Conservation (phyloP, 2,797 vertebrate genomes). For the Lepidocolaptes lacrymiger region DNA sequence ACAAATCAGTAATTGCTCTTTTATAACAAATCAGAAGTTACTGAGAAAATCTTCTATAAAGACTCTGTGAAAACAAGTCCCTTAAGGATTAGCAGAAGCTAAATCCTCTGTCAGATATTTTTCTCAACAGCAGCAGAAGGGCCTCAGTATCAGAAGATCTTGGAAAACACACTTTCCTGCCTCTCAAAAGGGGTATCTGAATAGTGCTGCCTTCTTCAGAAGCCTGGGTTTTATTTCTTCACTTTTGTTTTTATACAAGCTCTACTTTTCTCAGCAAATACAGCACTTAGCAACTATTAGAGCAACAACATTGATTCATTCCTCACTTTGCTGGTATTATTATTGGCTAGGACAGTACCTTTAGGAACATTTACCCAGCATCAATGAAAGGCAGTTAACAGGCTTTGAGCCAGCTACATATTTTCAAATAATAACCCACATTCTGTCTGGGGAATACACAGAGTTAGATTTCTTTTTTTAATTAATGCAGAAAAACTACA, state of each 20-base stretch:
- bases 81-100: conserved; percentile 75
- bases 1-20: conserved; percentile 74
- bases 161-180: conserved; percentile 48
- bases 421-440: neutral
- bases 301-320: neutral
- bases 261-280: neutral
- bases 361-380: neutral
- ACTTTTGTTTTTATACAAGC: conserved; percentile 14
- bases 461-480: neutral
- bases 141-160: conserved; percentile 74
- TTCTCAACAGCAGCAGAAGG: conserved; percentile 70
- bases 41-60: conserved; percentile 72
- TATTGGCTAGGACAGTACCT: neutral
- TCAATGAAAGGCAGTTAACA: neutral
- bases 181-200: conserved; percentile 22
- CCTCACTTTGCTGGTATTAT: neutral
- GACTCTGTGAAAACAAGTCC: conserved; percentile 79
- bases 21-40: conserved; percentile 70
- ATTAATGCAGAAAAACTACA: neutral
- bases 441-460: neutral
- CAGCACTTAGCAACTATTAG: neutral
- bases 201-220: neutral
- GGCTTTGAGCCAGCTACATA: neutral
- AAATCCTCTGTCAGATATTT: conserved; percentile 75
- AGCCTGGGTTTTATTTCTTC: conserved; percentile 15